These are phyloP conservation scores for Hycleus cichorii DNA, from an alignment of 1,140 invertebrate genomes.

Conservation along the genomic window DNA sequence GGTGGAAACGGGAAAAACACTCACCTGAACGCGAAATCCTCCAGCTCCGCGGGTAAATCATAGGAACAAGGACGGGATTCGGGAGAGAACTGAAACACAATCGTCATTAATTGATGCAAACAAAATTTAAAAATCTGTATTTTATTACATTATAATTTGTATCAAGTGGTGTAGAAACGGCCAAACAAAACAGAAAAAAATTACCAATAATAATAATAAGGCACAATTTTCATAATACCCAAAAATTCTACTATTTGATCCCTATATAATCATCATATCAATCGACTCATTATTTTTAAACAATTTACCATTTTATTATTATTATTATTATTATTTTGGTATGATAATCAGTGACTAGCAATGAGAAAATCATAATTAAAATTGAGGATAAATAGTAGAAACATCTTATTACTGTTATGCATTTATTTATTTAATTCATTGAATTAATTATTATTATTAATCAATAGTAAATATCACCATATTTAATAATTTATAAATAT, in stretches of 20 bases:
- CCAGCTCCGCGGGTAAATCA: no score
- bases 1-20: no score
- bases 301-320: no score
- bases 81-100: no score
- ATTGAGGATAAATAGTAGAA: slow-evolving; percentile 6
- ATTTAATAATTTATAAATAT: neutral
- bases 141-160: no score
- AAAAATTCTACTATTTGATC: slow-evolving; percentile 8
- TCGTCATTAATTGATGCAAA: no score
- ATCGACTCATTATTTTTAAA: neutral
- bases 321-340: neutral
- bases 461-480: slow-evolving; percentile 14
- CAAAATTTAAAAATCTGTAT: no score
- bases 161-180: no score
- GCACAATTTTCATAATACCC: slow-evolving; percentile 9
- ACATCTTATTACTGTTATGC: neutral
- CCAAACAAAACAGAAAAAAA: no score
- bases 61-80: neutral
- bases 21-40: no score
- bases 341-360: neutral
- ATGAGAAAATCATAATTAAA: neutral
- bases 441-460: slow-evolving; percentile 7
- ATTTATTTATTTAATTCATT: neutral
- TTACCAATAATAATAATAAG: neutral
- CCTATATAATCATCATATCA: neutral